phyloP scores from a whole-genome alignment of 2,113 vertebrate genomes.

The Micronycteris hirsuta region DNA sequence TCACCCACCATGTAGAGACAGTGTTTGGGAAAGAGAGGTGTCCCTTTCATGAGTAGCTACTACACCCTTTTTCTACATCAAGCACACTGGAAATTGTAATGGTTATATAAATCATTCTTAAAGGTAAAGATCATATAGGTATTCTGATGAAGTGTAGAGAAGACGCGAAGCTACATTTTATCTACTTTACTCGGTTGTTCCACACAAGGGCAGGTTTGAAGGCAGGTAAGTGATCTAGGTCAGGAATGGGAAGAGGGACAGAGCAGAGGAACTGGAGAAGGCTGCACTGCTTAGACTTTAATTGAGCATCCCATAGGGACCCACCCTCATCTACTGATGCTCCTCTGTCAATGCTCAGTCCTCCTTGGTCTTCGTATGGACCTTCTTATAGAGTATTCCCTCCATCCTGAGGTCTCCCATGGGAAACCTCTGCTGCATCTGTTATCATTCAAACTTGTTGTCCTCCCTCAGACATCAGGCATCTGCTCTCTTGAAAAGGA shows the following conservation, averaged over 20 bases:
- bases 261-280: not conserved
- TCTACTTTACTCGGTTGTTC: not conserved
- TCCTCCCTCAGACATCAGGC: not conserved
- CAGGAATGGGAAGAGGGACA: fast-evolving
- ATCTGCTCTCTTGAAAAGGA: not conserved
- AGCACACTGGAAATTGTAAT: not conserved
- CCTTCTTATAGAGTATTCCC: not conserved
- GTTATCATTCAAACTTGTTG: not conserved
- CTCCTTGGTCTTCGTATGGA: not conserved
- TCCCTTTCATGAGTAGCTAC: not conserved
- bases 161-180: not conserved
- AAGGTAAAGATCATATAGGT: not conserved
- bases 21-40: not conserved
- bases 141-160: not conserved
- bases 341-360: not conserved
- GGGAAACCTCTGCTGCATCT: not conserved
- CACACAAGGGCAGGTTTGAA: too few relatives aligned
- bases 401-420: not conserved
- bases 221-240: not conserved
- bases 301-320: not conserved
- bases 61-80: not conserved
- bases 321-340: too few relatives aligned
- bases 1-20: not conserved
- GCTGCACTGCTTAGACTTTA: too few relatives aligned
- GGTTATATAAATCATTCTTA: not conserved